A percentile compares a stretch with the other conserved stretches of the same genome.
phyloP scores from a whole-genome alignment of 2,113 vertebrate genomes.

The Acrocephalus arundinaceus region DNA sequence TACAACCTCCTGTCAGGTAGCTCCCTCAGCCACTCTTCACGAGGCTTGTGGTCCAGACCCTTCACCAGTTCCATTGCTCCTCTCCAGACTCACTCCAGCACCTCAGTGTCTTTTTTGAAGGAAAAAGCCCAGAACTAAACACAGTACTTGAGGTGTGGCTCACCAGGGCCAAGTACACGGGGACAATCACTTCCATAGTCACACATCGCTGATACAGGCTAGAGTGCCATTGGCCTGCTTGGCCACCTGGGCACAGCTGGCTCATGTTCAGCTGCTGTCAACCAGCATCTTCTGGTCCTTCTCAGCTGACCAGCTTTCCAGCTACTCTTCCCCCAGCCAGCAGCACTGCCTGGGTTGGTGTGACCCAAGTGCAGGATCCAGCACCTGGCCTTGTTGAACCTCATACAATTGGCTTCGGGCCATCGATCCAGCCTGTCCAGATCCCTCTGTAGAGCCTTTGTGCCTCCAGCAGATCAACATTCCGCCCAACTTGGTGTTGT shows the following conservation, averaged over 20 bases:
- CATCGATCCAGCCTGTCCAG: rapidly evolving
- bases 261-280: not conserved
- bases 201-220: not conserved
- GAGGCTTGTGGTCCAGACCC: not conserved
- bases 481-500: not conserved
- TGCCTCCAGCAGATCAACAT: not conserved
- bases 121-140: not conserved
- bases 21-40: not conserved
- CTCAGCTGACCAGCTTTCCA: not conserved
- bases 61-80: not conserved
- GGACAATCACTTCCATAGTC: not conserved
- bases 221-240: not conserved
- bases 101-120: not conserved
- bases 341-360: not conserved
- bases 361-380: not conserved
- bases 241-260: not conserved
- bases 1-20: not conserved
- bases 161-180: rapidly evolving
- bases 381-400: not conserved
- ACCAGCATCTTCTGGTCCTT: not conserved
- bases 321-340: not conserved
- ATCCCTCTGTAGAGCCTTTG: not conserved
- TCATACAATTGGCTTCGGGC: not conserved
- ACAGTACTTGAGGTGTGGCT: not conserved
- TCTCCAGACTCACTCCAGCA: not conserved